Evolutionary conservation across 2,888 invertebrate species (phyloP).

Genomic region (Lithophane semibrunnea): DNA sequence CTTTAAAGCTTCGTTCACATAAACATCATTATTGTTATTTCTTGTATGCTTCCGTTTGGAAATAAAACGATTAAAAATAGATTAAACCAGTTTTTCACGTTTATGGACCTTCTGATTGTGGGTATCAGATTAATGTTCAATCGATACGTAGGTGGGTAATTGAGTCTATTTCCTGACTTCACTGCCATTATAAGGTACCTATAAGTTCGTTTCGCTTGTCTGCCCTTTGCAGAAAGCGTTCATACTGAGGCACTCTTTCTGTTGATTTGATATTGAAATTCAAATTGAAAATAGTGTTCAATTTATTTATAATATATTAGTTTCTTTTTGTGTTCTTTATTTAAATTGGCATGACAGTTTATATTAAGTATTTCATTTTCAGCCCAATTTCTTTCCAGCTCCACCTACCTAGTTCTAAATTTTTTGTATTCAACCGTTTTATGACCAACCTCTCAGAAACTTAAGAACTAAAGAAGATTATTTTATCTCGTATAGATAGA

Average conservation of each 20-base stretch:
- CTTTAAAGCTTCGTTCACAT: constrained; percentile 1
- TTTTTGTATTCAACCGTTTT: neutral
- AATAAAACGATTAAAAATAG: constrained; percentile 56
- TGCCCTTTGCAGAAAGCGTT: constrained; percentile 68
- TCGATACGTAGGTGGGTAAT: constrained; percentile 74
- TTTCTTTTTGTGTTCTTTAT: neutral
- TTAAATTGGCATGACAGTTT: neutral
- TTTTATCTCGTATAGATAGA: constrained; percentile 14
- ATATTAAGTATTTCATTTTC: too few relatives aligned
- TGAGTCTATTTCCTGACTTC: constrained; percentile 77
- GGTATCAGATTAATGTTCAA: constrained; percentile 73
- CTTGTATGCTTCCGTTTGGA: constrained; percentile 13
- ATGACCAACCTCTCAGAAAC: neutral
- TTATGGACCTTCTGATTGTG: constrained; percentile 66
- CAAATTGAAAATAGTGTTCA: neutral
- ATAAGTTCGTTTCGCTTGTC: constrained; percentile 72
- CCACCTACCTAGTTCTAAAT: neutral
- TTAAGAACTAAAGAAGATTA: neutral
- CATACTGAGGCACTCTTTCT: neutral
- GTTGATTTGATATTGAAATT: neutral
- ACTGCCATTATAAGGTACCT: constrained; percentile 73
- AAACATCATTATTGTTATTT: constrained; percentile 21
- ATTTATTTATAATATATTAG: neutral
- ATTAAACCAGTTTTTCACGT: constrained; percentile 61
- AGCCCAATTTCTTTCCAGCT: neutral